A percentile compares a stretch with the other conserved stretches of the same genome.
Conservation (phyloP, 2,797 vertebrate species). For the Parauchenoglanis punctatus region DNA sequence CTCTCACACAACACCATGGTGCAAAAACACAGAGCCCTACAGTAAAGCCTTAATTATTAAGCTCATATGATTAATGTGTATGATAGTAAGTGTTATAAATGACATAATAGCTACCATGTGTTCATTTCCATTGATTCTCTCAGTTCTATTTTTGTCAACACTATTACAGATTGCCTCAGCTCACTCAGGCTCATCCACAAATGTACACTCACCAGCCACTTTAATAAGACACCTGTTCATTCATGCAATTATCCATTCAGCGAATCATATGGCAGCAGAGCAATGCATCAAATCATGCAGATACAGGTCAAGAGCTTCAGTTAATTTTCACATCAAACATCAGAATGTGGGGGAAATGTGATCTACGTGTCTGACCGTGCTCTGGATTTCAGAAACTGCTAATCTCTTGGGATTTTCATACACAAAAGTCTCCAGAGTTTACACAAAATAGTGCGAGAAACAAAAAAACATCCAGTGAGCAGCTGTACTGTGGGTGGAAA, state of each 20-base stretch:
- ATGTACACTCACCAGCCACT: slow-evolving; percentile 10
- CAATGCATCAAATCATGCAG: background rate
- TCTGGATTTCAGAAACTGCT: background rate
- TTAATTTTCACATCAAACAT: background rate
- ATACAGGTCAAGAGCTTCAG: slow-evolving; percentile 13
- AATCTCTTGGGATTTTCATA: background rate
- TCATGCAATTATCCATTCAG: slow-evolving; percentile 16
- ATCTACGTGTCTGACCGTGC: background rate
- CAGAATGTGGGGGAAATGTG: background rate
- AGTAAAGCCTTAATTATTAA: slow-evolving; percentile 4
- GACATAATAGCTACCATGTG: background rate
- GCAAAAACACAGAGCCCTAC: background rate
- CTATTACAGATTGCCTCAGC: background rate
- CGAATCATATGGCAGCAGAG: background rate
- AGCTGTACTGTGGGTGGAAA: background rate
- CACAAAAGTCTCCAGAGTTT: background rate
- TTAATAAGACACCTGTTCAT: slow-evolving; percentile 16
- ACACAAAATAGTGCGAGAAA: too few species aligned
- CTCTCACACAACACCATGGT: background rate
- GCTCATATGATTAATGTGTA: background rate
- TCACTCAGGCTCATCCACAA: background rate
- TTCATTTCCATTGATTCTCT: background rate
- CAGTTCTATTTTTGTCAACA: background rate
- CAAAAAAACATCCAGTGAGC: background rate
- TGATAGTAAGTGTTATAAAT: background rate